phyloP scores from a whole-genome alignment of 1,140 invertebrate genomes.

The Stratiolaelaps scimitus region DNA sequence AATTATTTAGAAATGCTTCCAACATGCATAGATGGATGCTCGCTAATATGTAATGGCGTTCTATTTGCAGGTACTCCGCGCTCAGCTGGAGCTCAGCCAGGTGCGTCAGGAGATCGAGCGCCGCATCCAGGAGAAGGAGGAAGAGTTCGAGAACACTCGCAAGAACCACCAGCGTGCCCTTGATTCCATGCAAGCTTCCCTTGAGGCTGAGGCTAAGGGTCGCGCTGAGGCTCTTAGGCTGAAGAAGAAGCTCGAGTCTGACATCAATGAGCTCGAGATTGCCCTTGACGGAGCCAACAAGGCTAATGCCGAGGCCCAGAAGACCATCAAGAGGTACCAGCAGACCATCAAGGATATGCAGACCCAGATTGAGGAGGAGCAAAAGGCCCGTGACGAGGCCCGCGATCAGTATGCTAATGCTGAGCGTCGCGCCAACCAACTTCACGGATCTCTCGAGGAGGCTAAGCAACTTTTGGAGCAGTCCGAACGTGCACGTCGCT shows the following conservation, averaged over 20 bases:
- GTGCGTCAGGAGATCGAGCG: constrained; percentile 97
- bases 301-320: constrained; percentile 94
- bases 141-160: constrained; percentile 98
- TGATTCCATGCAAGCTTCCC: constrained; percentile 96
- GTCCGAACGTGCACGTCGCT: constrained; percentile 83
- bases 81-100: constrained; percentile 90
- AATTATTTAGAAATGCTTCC: too few species aligned
- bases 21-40: too few species aligned
- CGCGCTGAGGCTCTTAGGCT: constrained; percentile 97
- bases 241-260: constrained; percentile 99
- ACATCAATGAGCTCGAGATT: constrained; percentile 98
- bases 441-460: constrained; percentile 91
- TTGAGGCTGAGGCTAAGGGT: constrained; percentile 96
- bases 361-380: constrained; percentile 90
- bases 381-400: constrained; percentile 86
- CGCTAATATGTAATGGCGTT: background rate
- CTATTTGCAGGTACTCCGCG: constrained; percentile 57
- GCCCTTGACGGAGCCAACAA: constrained; percentile 95
- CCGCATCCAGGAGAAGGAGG: constrained; percentile 97
- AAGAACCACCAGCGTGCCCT: constrained; percentile 98
- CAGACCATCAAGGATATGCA: constrained; percentile 90
- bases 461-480: constrained; percentile 75
- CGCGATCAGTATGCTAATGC: constrained; percentile 89
- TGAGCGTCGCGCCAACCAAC: constrained; percentile 83
- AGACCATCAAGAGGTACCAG: constrained; percentile 95